Base-by-base conservation (phyloP, 2,113 vertebrate genomes). In the Lepisosteus osseus region DNA sequence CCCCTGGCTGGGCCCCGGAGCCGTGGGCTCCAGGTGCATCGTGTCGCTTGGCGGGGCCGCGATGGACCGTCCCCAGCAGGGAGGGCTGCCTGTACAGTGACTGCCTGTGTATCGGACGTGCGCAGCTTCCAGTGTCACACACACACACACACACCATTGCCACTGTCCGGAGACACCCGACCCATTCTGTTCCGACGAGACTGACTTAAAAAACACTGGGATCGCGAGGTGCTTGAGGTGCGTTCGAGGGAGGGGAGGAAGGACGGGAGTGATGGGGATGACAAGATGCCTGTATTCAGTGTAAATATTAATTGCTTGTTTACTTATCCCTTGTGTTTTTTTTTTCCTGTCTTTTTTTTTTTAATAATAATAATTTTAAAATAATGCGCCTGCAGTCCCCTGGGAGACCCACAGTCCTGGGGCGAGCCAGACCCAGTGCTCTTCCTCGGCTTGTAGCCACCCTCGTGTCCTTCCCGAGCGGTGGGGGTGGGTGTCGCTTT, bases 231-330 rank as follows among this genome's bases (percentile, higher is more conserved):
- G 63, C 61, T 54, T 56, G 42, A 1, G 54, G 29, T 69, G 43
- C 14, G 6, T 3, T 43, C 51, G 15, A 14, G 67, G 45, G 64
- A 65, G 90, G 82, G 80, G 80, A 88, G 87, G 85, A 83, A 85
- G 86, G 86, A 88, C 88, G 88, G 86, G 89, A 87, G 88, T 71
- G 89, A 89, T 92, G 90, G 92, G 87, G 90, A 92, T 92, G 57
- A 91, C 90, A 86, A 90, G 88, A 90, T 87, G 89, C 89, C 90
- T 97, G 88, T 93, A 90, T 92, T 91, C 88, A 87, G 59, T 95
- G 94, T 97, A 96, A 94, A 96, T 96, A 96, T 86, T 91, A 92
- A 92, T 85, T 90, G 92, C 90, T 95, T 95, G 90, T 96, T 93
- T 95, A 95, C 92, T 93, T 87, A 92, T 87, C 90, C 92, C 88